These are phyloP conservation scores for Orthonevra nobilis DNA, from an alignment of 2,888 invertebrate genomes.

Conservation along the genomic window DNA sequence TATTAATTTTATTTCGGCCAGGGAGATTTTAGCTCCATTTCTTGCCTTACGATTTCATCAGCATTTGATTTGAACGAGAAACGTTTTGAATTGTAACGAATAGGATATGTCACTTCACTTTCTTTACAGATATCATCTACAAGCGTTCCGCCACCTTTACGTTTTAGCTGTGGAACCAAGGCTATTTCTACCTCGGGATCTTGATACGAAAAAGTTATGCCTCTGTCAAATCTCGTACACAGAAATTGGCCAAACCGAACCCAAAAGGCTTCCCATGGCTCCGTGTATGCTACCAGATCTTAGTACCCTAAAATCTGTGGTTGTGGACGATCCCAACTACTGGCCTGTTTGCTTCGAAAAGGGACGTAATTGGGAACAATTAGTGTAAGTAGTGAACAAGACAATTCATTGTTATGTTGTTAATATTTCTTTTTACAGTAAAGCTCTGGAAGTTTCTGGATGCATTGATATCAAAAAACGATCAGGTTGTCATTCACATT, in stretches of 20 bases:
- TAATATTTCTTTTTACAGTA: constrained; percentile 80
- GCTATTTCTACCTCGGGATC: constrained; percentile 92
- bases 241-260: constrained; percentile 81
- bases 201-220: constrained; percentile 89
- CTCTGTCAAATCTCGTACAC: constrained; percentile 87
- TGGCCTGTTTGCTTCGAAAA: constrained; percentile 93
- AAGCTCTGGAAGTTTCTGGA: constrained; percentile 85
- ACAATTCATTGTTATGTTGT: too few relatives aligned
- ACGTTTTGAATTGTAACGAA: too few relatives aligned
- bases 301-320: constrained; percentile 86
- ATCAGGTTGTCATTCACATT: constrained; percentile 92
- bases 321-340: constrained; percentile 91
- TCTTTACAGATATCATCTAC: constrained; percentile 91
- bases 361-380: constrained; percentile 90
- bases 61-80: too few relatives aligned
- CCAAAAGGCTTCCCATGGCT: constrained; percentile 83
- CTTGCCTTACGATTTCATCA: neutral
- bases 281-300: constrained; percentile 94
- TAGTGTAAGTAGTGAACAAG: constrained; percentile 82
- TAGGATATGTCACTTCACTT: too few relatives aligned
- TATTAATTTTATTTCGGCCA: too few relatives aligned
- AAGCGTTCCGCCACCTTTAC: constrained; percentile 97
- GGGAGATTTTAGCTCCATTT: too few relatives aligned
- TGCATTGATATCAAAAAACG: constrained; percentile 92
- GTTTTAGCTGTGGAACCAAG: constrained; percentile 96